Percentiles rank a stretch among this genome's conserved stretches.
Conservation (phyloP, 2,888 invertebrate species). For the Aphodius granarius region DNA sequence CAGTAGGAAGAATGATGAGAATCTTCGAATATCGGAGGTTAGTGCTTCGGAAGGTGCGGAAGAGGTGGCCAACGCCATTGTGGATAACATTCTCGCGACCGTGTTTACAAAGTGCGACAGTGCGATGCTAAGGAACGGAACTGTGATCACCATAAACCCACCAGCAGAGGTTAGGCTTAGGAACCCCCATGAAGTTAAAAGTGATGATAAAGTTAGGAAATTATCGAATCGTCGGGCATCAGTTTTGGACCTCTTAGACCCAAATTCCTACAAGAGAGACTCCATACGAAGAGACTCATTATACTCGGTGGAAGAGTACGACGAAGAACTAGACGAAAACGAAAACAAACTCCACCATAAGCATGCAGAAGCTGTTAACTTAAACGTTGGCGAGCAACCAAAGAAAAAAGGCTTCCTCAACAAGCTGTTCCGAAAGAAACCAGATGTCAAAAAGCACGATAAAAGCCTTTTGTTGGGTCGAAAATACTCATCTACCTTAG, state of each 20-base stretch:
- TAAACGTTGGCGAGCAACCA: constrained; percentile 1
- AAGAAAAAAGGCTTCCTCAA: constrained; percentile 27
- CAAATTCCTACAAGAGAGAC: constrained; percentile 10
- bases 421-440: constrained; percentile 26
- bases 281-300: constrained; percentile 30
- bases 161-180: background rate
- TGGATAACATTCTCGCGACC: constrained; percentile 5
- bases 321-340: constrained; percentile 34
- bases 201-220: background rate
- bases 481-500: constrained; percentile 38
- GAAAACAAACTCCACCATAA: constrained; percentile 21
- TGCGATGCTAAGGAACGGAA: constrained; percentile 1
- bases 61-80: constrained; percentile 16
- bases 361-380: constrained; percentile 20
- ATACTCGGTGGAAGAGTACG: constrained; percentile 38
- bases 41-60: constrained; percentile 5
- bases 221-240: constrained; percentile 18
- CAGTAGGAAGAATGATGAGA: constrained; percentile 11
- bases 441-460: constrained; percentile 11
- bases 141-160: background rate
- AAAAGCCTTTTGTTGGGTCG: constrained; percentile 18
- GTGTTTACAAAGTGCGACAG: constrained; percentile 12
- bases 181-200: background rate
- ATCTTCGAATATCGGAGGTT: constrained; percentile 11
- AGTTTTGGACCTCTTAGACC: constrained; percentile 11